Base-by-base conservation (phyloP, 2,797 vertebrate species). In the Chrysocyon brachyurus region DNA sequence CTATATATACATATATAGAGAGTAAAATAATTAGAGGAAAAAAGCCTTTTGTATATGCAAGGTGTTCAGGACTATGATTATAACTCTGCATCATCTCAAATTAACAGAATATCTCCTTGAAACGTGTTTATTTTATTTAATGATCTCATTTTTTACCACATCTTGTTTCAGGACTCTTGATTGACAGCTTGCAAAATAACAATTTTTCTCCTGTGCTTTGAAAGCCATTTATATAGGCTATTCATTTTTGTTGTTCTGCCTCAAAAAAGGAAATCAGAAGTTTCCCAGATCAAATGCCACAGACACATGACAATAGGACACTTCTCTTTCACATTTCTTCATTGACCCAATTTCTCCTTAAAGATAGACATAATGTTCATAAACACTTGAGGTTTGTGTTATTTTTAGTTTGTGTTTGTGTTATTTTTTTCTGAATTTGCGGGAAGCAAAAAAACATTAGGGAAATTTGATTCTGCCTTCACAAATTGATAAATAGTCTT, bases 201-300 rank as follows among this genome's bases (percentile, higher is more conserved):
- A 86, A 46, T 92, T 96, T 95, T 84, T 68, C 49, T 77, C 66
- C 54, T 75, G 1, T 72, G 36, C 57, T 83, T 87, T 97, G 64
- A 93, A 85, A 96, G 46, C 33, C 78, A 61, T 77, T 95, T 90
- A 93, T 61, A 85, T 96, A 33, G 64, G 33, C 15, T 94, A 12
- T 93, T 87, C 7, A 4, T 90, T 96, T 54, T 64, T 79, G 5
- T 88, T 88, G n/a, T 36, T 81, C 54, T 90, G 28, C 17, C 87
- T 91, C 10, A 82, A 49, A 64, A 75, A 78, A 33, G n/a, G 12
- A 79, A 96, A 84, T 91, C 46, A 46, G 36, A 89, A 77, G 10
- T 82, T 88, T 75, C 66, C 24, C 33, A 87, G 22, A 24, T 70
- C 36, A 93, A 95, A 73, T 92, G 56, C n/a, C 33, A 22, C 12